phyloP scores from a whole-genome alignment of 2,888 invertebrate species.

The Drosophila paracracens region DNA sequence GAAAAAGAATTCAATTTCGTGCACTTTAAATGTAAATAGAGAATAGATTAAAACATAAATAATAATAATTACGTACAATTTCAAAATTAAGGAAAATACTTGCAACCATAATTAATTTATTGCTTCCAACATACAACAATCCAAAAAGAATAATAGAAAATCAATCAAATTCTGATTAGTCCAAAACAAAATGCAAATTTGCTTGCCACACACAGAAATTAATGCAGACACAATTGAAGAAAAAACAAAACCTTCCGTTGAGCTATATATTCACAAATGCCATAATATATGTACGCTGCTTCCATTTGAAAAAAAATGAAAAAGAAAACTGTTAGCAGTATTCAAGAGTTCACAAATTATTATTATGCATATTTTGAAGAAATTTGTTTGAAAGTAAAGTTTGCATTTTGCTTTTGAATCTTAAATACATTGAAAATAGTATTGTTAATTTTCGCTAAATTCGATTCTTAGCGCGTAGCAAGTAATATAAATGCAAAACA shows the following conservation, averaged over 20 bases:
- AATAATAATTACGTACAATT: constrained; percentile 8
- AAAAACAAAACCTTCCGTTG: constrained; percentile 37
- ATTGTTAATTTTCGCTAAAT: constrained; percentile 24
- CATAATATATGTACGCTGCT: constrained; percentile 33
- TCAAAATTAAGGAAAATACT: constrained; percentile 21
- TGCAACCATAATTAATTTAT: constrained; percentile 36
- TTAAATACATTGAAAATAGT: constrained; percentile 6
- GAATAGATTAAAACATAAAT: constrained; percentile 10
- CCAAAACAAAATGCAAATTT: constrained; percentile 34
- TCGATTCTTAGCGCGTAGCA: constrained; percentile 55
- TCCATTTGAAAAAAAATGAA: constrained; percentile 29
- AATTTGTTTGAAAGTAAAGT: constrained; percentile 13
- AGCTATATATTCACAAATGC: constrained; percentile 30
- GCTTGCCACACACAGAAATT: constrained; percentile 31
- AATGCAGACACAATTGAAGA: constrained; percentile 7
- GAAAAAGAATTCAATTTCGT: constrained; percentile 23
- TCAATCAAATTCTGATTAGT: constrained; percentile 16
- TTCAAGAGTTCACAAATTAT: constrained; percentile 24
- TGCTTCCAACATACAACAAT: constrained; percentile 34
- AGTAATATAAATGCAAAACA: constrained; percentile 49
- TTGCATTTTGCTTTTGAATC: constrained; percentile 41
- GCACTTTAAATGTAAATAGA: constrained; percentile 50
- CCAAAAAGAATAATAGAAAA: constrained; percentile 3
- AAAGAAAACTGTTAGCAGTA: constrained; percentile 19
- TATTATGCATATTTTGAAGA: constrained; percentile 19